These are phyloP conservation scores for Dendroctonus ponderosae DNA, from an alignment of 1,140 invertebrate species.

Conservation along the genomic window DNA sequence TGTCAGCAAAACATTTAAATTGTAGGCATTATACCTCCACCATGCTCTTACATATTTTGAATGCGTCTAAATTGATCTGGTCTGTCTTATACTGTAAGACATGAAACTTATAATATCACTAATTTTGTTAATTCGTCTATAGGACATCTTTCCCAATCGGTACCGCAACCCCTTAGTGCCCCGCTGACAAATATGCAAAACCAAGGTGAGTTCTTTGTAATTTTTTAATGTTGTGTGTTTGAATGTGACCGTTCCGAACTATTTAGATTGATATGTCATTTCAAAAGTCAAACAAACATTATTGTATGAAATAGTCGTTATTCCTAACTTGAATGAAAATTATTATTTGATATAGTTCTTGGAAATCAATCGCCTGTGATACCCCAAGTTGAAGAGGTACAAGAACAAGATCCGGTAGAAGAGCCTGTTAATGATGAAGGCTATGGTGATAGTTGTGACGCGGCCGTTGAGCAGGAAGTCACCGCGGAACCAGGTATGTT, in stretches of 20 bases:
- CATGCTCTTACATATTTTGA: too few relatives aligned
- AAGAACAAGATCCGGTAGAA: slow-evolving; percentile 30
- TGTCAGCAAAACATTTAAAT: too few relatives aligned
- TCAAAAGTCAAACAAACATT: background rate
- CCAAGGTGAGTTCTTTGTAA: slow-evolving; percentile 14
- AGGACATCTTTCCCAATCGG: slow-evolving; percentile 36
- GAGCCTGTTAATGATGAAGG: slow-evolving; percentile 18
- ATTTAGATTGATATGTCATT: too few relatives aligned
- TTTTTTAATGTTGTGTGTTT: too few relatives aligned
- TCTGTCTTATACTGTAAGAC: background rate
- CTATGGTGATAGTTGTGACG: slow-evolving; percentile 34
- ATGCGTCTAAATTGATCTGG: too few relatives aligned
- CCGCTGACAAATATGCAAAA: slow-evolving; percentile 25
- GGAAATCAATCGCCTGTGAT: slow-evolving; percentile 21
- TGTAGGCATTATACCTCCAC: too few relatives aligned
- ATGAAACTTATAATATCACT: background rate
- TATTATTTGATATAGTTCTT: slow-evolving; percentile 12
- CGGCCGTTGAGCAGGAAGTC: slow-evolving; percentile 35
- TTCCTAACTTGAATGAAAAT: background rate
- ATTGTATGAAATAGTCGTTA: background rate
- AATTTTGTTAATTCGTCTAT: slow-evolving; percentile 6
- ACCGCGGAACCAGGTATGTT: slow-evolving; percentile 22
- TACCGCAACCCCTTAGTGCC: slow-evolving; percentile 29
- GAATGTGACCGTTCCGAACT: too few relatives aligned
- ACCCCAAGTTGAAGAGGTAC: slow-evolving; percentile 31